Evolutionary conservation across 2,797 vertebrate genomes (phyloP).

Genomic region (Mormyrus proboscirostris): DNA sequence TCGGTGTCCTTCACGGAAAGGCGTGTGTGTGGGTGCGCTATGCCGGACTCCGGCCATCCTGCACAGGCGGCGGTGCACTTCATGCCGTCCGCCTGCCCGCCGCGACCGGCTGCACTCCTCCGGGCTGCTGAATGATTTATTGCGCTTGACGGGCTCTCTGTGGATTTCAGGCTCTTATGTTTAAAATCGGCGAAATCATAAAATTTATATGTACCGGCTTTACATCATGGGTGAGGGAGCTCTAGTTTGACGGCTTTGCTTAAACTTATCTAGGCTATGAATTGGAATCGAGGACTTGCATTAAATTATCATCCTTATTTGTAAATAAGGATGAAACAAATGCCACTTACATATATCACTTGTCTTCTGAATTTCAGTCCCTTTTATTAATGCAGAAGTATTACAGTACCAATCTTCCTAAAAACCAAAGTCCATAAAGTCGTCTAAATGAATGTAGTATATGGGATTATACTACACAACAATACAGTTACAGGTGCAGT

Average conservation of each 20-base stretch:
- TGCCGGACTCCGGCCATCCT: background rate
- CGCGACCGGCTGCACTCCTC: background rate
- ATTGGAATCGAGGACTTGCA: background rate
- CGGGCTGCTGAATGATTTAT: conserved; percentile 16
- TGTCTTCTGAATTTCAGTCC: background rate
- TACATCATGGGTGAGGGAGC: background rate
- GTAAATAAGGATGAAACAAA: background rate
- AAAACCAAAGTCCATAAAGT: background rate
- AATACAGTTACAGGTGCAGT: background rate
- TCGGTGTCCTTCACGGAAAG: background rate
- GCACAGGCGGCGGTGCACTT: background rate
- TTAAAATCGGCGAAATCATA: background rate
- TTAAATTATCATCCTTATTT: background rate
- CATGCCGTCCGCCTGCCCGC: background rate
- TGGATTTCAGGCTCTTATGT: background rate
- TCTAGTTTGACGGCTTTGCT: background rate
- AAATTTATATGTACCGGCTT: background rate
- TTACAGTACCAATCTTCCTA: background rate
- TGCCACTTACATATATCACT: background rate
- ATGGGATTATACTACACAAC: background rate
- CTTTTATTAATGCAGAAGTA: background rate
- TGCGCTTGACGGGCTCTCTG: conserved; percentile 21
- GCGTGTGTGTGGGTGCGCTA: background rate
- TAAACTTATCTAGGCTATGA: background rate
- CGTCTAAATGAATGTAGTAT: background rate